A percentile compares a stretch with the other conserved stretches of the same genome.
phyloP scores from a whole-genome alignment of 1,140 invertebrate species.

The Drosophila lowei region DNA sequence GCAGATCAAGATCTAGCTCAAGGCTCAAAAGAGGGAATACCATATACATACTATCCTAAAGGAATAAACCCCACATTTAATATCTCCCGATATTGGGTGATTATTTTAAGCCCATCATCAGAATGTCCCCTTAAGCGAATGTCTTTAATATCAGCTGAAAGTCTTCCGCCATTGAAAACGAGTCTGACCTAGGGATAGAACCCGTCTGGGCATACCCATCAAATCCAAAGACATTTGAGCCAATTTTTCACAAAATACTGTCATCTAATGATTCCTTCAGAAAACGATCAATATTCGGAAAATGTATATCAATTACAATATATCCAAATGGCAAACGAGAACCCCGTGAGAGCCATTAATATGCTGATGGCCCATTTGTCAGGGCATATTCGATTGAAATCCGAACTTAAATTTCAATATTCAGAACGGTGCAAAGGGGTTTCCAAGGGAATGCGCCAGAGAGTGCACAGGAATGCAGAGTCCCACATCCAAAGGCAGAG shows the following conservation, averaged over 20 bases:
- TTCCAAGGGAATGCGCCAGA: slow-evolving; percentile 14
- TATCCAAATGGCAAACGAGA: neutral
- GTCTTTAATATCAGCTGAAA: too few species aligned
- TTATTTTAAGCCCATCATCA: too few species aligned
- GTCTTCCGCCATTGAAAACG: too few species aligned
- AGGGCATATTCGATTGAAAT: slow-evolving; percentile 31
- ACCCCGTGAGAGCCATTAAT: slow-evolving; percentile 14
- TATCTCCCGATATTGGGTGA: too few species aligned
- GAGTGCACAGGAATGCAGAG: slow-evolving; percentile 1
- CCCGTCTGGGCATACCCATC: too few species aligned
- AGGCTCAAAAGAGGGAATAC: too few species aligned
- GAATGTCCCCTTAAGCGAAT: too few species aligned
- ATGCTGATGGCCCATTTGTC: slow-evolving; percentile 45
- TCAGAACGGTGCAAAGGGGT: slow-evolving; percentile 11
- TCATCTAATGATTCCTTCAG: neutral
- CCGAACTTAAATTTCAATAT: slow-evolving; percentile 48
- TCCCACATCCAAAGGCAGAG: too few species aligned
- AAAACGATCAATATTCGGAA: slow-evolving; percentile 15
- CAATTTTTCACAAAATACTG: neutral
- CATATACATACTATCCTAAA: too few species aligned
- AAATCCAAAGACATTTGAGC: neutral
- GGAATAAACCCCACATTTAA: too few species aligned
- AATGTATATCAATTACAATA: slow-evolving; percentile 10
- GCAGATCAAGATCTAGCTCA: too few species aligned
- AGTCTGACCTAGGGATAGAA: too few species aligned